phyloP scores from a whole-genome alignment of 1,140 invertebrate species.

The Sinella curviseta region DNA sequence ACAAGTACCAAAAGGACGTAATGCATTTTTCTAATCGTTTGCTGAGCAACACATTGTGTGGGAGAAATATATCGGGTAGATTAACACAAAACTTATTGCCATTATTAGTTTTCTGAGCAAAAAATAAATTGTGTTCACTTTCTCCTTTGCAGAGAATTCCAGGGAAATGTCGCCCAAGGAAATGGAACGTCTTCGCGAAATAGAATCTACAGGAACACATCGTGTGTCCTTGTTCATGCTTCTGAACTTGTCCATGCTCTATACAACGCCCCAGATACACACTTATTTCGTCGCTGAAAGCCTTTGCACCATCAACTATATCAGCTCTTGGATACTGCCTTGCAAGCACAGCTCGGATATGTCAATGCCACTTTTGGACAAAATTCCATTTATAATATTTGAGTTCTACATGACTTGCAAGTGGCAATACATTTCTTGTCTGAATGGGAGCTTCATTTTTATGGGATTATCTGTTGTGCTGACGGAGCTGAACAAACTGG shows the following conservation, averaged over 20 bases:
- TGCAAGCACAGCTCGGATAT: not conserved
- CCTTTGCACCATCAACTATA: slow-evolving; percentile 11
- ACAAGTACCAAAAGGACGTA: not conserved
- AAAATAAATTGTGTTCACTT: too few relatives aligned
- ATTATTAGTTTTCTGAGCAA: too few relatives aligned
- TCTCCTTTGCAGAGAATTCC: too few relatives aligned
- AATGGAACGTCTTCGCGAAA: too few relatives aligned
- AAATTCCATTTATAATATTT: slow-evolving; percentile 15
- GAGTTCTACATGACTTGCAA: not conserved
- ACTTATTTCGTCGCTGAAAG: not conserved
- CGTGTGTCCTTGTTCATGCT: not conserved
- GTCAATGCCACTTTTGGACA: not conserved
- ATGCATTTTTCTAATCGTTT: not conserved
- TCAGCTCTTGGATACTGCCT: not conserved
- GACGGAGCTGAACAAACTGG: not conserved
- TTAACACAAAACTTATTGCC: too few relatives aligned
- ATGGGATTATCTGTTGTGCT: not conserved
- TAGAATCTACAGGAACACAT: not conserved
- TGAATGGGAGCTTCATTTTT: not conserved
- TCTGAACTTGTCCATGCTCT: not conserved
- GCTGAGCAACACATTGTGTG: not conserved
- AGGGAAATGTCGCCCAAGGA: too few relatives aligned
- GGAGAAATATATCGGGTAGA: too few relatives aligned
- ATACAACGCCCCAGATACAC: not conserved
- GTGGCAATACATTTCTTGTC: not conserved